These are phyloP conservation scores for Hylyphantes graminicola DNA, from an alignment of 1,140 invertebrate species.

Conservation along the genomic window DNA sequence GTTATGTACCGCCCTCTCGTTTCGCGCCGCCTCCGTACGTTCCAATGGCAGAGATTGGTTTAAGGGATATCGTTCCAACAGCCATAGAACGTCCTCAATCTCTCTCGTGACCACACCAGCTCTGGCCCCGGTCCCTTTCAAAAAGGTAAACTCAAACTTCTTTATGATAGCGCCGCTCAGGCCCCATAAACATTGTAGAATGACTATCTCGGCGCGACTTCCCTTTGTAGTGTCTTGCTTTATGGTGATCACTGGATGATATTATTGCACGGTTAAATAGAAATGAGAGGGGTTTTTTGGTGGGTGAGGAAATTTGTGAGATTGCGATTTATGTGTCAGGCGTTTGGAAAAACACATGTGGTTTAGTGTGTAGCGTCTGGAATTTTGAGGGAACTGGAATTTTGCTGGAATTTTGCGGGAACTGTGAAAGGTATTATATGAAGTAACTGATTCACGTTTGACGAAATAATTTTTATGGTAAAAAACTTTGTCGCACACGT, in stretches of 20 bases:
- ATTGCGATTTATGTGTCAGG: too few species aligned
- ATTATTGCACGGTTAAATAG: slow-evolving; percentile 22
- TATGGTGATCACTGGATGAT: slow-evolving; percentile 3
- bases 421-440: too few species aligned
- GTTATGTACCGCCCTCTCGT: slow-evolving; percentile 37
- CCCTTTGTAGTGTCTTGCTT: slow-evolving; percentile 52
- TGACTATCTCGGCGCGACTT: slow-evolving; percentile 44
- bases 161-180: slow-evolving; percentile 54
- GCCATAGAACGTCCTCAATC: slow-evolving; percentile 60
- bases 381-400: too few species aligned
- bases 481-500: too few species aligned
- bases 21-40: slow-evolving; percentile 57
- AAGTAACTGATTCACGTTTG: too few species aligned
- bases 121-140: slow-evolving; percentile 39
- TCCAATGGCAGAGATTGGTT: slow-evolving; percentile 54
- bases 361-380: too few species aligned
- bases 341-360: too few species aligned
- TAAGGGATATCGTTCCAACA: slow-evolving; percentile 59
- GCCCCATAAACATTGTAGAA: slow-evolving; percentile 56
- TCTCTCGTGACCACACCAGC: slow-evolving; percentile 55
- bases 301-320: too few species aligned
- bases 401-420: too few species aligned
- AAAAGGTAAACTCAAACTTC: slow-evolving; percentile 60
- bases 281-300: slow-evolving; percentile 1
- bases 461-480: too few species aligned